Percentiles rank a stretch among this genome's conserved stretches.
Evolutionary conservation across 1,140 invertebrate species (phyloP).

Genomic region (Pseudoatta argentina): DNA sequence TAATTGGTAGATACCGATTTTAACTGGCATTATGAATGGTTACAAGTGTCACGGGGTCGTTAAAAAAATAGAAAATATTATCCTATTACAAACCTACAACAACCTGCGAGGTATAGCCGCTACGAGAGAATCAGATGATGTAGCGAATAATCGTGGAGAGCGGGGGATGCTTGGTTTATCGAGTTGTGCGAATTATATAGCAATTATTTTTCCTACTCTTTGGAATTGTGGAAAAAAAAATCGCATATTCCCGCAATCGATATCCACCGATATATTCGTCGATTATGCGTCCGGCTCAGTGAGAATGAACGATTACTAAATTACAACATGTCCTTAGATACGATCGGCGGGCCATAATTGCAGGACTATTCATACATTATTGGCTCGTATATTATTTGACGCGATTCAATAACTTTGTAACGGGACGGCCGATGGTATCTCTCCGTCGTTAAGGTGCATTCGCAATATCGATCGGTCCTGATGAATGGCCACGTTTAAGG

Average conservation of each 20-base stretch:
- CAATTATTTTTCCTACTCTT: slow-evolving; percentile 6
- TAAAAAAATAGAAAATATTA: slow-evolving; percentile 54
- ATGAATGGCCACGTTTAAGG: slow-evolving; percentile 78
- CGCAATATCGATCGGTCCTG: slow-evolving; percentile 80
- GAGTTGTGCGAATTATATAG: slow-evolving; percentile 13
- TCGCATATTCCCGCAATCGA: background rate
- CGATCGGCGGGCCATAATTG: slow-evolving; percentile 79
- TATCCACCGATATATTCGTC: slow-evolving; percentile 23
- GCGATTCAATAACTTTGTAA: slow-evolving; percentile 82
- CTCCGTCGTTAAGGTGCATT: slow-evolving; percentile 79
- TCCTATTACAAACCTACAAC: slow-evolving; percentile 33
- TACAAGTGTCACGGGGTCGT: slow-evolving; percentile 47
- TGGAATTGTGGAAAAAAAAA: slow-evolving; percentile 5
- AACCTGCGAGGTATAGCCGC: slow-evolving; percentile 26
- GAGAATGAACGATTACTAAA: slow-evolving; percentile 78
- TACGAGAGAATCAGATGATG: slow-evolving; percentile 4
- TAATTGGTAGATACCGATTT: slow-evolving; percentile 69
- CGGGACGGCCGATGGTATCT: slow-evolving; percentile 78
- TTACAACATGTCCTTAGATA: slow-evolving; percentile 78
- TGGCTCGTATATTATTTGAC: slow-evolving; percentile 84
- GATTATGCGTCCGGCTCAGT: slow-evolving; percentile 27
- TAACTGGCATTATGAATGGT: slow-evolving; percentile 63
- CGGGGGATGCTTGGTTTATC: background rate
- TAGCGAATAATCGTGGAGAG: slow-evolving; percentile 26
- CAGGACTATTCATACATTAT: slow-evolving; percentile 82